A percentile compares a stretch with the other conserved stretches of the same genome.
Conservation (phyloP, 2,797 vertebrate species). For the Neomorphus geoffroyi region DNA sequence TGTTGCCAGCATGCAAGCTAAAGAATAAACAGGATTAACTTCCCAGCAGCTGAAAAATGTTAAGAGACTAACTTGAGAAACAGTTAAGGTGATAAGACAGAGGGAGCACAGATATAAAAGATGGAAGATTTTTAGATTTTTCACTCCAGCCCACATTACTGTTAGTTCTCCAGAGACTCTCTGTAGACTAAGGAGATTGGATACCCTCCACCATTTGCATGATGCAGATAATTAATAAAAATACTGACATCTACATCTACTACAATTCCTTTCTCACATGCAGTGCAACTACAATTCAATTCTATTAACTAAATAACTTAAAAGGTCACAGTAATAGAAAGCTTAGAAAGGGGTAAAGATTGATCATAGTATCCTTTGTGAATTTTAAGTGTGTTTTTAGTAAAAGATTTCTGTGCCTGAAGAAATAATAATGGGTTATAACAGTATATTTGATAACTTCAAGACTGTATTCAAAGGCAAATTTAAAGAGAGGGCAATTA, state of each 20-base stretch:
- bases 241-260: background rate
- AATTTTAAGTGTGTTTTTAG: constrained; percentile 48
- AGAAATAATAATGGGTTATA: constrained; percentile 27
- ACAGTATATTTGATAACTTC: constrained; percentile 7
- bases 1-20: background rate
- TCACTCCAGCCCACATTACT: background rate
- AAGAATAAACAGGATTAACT: background rate
- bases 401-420: background rate
- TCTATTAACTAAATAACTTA: constrained; percentile 41
- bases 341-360: constrained; percentile 20
- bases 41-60: background rate
- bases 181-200: background rate
- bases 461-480: constrained; percentile 35
- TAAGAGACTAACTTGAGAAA: background rate
- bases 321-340: constrained; percentile 21
- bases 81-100: background rate
- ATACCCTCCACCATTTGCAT: background rate
- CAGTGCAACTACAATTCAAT: background rate
- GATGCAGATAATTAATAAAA: constrained; percentile 17
- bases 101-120: background rate
- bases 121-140: background rate
- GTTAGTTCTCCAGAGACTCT: background rate
- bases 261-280: background rate
- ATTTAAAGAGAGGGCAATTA: background rate
- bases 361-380: background rate